Conservation (phyloP, 2,888 invertebrate genomes). For the Beris chalybata region DNA sequence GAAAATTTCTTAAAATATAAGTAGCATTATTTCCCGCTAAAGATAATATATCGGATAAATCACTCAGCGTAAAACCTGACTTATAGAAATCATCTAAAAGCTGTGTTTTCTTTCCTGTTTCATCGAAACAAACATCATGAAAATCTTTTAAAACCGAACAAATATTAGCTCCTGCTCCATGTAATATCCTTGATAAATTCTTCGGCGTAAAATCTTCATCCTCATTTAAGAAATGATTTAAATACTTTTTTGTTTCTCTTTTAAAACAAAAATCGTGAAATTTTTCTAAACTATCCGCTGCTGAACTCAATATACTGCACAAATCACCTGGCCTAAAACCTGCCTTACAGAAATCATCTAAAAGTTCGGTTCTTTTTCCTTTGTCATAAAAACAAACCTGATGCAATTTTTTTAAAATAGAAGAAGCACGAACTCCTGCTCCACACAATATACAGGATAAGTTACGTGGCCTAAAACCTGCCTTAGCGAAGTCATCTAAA, state of each 20-base stretch:
- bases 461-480: no score
- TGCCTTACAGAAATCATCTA: constrained; percentile 42
- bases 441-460: no score
- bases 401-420: no score
- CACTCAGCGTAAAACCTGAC: no score
- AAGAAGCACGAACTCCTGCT: no score
- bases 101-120: no score
- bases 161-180: constrained; percentile 46
- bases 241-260: constrained; percentile 44
- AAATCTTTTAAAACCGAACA: constrained; percentile 46
- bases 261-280: constrained; percentile 46
- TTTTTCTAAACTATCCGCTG: constrained; percentile 42
- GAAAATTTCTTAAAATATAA: no score
- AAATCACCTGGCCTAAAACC: constrained; percentile 41
- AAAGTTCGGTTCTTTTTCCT: constrained; percentile 20
- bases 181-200: constrained; percentile 46
- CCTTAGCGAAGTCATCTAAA: constrained; percentile 42
- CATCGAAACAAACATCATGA: constrained; percentile 45
- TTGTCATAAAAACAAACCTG: no score
- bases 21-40: no score
- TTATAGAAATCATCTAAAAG: no score
- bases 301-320: constrained; percentile 45
- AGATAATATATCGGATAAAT: no score
- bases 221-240: constrained; percentile 40
- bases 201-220: constrained; percentile 41